Evolutionary conservation across 2,888 invertebrate species (phyloP), one percentile per base, ranked within the genome.

Genomic region (Parnassius apollo): DNA sequence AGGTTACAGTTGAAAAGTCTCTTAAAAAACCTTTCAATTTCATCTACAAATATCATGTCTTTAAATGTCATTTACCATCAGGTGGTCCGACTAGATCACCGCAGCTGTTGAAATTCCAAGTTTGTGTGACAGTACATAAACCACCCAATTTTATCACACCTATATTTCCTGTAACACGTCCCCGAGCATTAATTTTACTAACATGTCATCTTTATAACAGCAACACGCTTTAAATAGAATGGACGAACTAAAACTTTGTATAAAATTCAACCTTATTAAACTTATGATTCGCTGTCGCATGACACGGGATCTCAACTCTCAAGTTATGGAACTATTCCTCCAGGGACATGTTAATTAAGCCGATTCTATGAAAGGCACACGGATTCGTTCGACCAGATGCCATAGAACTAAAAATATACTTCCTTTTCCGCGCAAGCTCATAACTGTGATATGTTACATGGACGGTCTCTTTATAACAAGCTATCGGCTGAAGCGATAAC

Each of bases 381-480:
- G 74, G 76, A 74, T 76, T 70, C 75, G 71, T 75, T 75, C 77
- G 76, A 78, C 84, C 91, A 91, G 91, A 91, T 91, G 91, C 88
- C 84, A 73, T 80, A 66, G 68, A 67, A 80, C 88, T 86, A 89
- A 88, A 91, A 89, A 91, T 90, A 90, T 74, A 88, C 91, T 88
- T 91, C 90, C 91, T 85, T 88, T 87, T 90, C 88, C 88, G 83
- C 78, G 81, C 81, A 65, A 76, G 83, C 77, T 80, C 86, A 90
- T 90, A 90, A 85, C 90, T 90, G 87, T 85, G 88, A 89, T 88
- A 88, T 86, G 88, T 80, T 82, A 84, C 82, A 80, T 78, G 75
- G 73, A 72, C 81, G 82, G 76, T 77, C 81, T 76, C 80, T 84
- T 85, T 84, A 86, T 86, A 89, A 85, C 88, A 82, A 81, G 81